These are phyloP conservation scores for Anarrhichthys ocellatus DNA, from an alignment of 2,113 vertebrate genomes.

Conservation along the genomic window DNA sequence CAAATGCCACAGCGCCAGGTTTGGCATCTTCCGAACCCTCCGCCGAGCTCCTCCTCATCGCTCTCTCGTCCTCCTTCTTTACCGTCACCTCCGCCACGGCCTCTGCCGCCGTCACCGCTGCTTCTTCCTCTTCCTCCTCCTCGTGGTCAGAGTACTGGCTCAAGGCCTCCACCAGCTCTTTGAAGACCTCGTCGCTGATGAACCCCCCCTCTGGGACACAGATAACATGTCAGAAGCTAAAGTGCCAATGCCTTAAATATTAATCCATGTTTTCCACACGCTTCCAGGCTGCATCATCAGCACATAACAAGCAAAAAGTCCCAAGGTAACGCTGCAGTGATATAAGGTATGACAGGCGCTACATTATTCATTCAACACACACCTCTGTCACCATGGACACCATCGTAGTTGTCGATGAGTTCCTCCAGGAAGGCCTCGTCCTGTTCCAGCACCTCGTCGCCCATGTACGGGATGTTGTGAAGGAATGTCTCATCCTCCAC, in stretches of 20 bases:
- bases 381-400: constrained; percentile 98
- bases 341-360: not conserved
- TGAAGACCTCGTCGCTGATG: constrained; percentile 95
- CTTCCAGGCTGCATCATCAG: not conserved
- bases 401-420: constrained; percentile 98
- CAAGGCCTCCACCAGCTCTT: constrained; percentile 95
- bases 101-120: constrained; percentile 69
- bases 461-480: constrained; percentile 99
- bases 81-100: constrained; percentile 79
- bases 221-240: constrained; percentile 13
- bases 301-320: not conserved
- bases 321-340: not conserved
- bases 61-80: constrained; percentile 85
- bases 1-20: constrained; percentile 49
- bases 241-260: not conserved
- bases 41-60: constrained; percentile 70
- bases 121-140: constrained; percentile 91
- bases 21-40: constrained; percentile 76
- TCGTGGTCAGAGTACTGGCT: constrained; percentile 94
- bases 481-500: constrained; percentile 98
- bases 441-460: constrained; percentile 96
- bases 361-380: constrained; percentile 27
- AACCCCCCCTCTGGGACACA: constrained; percentile 87
- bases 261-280: not conserved
- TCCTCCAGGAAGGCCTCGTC: constrained; percentile 98